Percentiles rank a stretch among this genome's conserved stretches.
Evolutionary conservation across 2,888 invertebrate genomes (phyloP).

Genomic region (Calameuta filiformis): DNA sequence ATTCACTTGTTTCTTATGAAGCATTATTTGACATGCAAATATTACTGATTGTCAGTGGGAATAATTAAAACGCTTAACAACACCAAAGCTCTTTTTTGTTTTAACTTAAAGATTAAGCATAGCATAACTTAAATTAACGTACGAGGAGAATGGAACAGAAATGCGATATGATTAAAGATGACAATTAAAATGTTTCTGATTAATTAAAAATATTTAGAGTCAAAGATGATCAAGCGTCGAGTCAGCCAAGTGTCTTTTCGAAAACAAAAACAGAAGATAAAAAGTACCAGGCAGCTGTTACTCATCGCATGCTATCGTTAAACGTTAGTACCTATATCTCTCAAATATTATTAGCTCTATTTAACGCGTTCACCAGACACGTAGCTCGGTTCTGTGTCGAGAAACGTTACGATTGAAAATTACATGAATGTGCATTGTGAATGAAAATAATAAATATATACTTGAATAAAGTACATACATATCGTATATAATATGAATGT

Average conservation of each 20-base stretch:
- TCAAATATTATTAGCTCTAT: neutral
- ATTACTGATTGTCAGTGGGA: neutral
- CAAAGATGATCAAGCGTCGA: neutral
- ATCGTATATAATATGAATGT: neutral
- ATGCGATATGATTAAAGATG: neutral
- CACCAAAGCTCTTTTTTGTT: neutral
- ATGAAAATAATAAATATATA: neutral
- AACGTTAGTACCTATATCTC: neutral
- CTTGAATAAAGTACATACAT: neutral
- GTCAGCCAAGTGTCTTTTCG: neutral
- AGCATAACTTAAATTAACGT: neutral
- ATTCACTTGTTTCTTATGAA: neutral
- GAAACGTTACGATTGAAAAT: neutral
- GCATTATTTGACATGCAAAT: neutral
- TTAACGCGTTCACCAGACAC: neutral
- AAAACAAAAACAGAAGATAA: neutral
- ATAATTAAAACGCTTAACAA: neutral
- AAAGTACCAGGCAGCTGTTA: neutral
- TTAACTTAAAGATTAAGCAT: neutral
- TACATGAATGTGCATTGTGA: neutral
- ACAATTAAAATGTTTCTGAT: neutral
- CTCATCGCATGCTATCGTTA: neutral
- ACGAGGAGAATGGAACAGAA: neutral
- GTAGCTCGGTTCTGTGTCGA: slow-evolving; percentile 5
- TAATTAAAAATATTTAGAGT: neutral